These are phyloP conservation scores for Madoqua kirkii DNA, from an alignment of 2,113 vertebrate genomes.

Conservation along the genomic window DNA sequence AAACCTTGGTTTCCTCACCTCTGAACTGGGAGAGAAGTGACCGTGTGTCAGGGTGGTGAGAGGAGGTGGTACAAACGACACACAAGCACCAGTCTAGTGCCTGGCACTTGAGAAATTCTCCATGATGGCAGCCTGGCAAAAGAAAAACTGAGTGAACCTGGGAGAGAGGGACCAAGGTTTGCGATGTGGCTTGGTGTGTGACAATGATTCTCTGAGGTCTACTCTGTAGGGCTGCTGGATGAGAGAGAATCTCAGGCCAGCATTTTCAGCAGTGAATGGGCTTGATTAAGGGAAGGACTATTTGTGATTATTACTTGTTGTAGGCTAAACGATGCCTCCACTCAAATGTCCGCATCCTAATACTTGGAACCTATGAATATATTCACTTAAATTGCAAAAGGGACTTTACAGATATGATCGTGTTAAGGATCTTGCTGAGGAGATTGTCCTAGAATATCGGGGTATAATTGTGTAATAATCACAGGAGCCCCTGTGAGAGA, in stretches of 20 bases:
- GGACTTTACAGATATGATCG: not conserved
- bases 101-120: not conserved
- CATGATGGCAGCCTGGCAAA: not conserved
- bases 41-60: not conserved
- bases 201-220: not conserved
- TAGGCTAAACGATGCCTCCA: not conserved
- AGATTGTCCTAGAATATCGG: not conserved
- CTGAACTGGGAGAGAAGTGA: not conserved
- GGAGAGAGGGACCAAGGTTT: not conserved
- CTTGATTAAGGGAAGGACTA: not conserved
- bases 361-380: not conserved
- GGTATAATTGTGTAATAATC: not conserved
- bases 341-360: not conserved
- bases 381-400: not conserved
- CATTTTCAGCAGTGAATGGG: not conserved
- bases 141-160: not conserved
- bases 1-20: not conserved
- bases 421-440: not conserved
- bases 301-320: not conserved
- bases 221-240: not conserved
- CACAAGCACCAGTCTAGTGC: too few species aligned
- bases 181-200: not conserved
- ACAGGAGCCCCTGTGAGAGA: too few species aligned
- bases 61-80: not conserved
- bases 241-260: not conserved